These are phyloP conservation scores for Pteronura brasiliensis DNA, from an alignment of 2,113 vertebrate genomes.

Conservation along the genomic window DNA sequence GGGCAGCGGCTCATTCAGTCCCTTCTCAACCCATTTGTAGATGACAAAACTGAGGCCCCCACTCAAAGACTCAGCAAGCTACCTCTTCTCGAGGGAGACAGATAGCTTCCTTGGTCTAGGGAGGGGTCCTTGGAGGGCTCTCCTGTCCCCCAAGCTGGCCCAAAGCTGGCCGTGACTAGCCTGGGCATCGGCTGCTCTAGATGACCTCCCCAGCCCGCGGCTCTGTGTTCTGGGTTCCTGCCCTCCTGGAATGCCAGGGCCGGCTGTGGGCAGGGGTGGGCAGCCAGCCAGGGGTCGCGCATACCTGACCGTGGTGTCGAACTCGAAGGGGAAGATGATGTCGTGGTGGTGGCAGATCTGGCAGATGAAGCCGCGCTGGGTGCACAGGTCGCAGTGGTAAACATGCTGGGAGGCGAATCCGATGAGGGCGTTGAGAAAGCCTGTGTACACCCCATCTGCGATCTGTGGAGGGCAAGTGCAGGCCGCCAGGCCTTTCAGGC, in stretches of 20 bases:
- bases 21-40: neutral
- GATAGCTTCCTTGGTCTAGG: neutral
- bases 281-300: neutral
- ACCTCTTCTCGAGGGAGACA: neutral
- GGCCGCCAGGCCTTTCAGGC: neutral
- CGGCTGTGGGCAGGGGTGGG: neutral
- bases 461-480: slow-evolving; percentile 81
- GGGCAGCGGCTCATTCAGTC: neutral
- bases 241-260: rapidly evolving
- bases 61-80: neutral
- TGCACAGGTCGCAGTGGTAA: slow-evolving; percentile 93
- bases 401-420: slow-evolving; percentile 90
- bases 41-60: neutral
- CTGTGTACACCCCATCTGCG: slow-evolving; percentile 84
- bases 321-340: slow-evolving; percentile 97
- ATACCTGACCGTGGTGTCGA: slow-evolving; percentile 92
- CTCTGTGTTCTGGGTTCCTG: rapidly evolving
- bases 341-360: slow-evolving; percentile 90
- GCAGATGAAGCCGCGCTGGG: slow-evolving; percentile 96
- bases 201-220: rapidly evolving
- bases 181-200: neutral
- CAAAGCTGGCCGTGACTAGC: neutral
- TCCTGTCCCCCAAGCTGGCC: neutral
- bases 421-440: slow-evolving; percentile 85
- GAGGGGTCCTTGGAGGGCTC: neutral